These are phyloP conservation scores for Micrasema minimum DNA, from an alignment of 1,140 invertebrate species.

Conservation along the genomic window DNA sequence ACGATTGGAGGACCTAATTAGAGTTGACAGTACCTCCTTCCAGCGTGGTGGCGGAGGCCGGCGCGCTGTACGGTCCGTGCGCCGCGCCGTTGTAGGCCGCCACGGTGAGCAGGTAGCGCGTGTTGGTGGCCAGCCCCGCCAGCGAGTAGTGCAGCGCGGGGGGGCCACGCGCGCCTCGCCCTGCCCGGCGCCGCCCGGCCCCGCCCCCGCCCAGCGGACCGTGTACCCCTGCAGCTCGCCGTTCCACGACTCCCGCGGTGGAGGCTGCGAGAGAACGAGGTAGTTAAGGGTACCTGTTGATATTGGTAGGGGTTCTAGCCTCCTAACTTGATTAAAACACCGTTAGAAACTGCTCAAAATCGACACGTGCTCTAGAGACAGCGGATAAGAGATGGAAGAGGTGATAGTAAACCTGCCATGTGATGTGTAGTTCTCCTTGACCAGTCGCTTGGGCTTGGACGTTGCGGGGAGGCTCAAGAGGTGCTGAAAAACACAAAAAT, in stretches of 20 bases:
- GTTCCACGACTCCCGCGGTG: slow-evolving; percentile 80
- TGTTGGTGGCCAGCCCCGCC: slow-evolving; percentile 78
- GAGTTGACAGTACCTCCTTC: slow-evolving; percentile 90
- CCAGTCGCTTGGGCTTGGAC: slow-evolving; percentile 77
- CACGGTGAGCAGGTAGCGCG: slow-evolving; percentile 85
- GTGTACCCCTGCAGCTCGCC: slow-evolving; percentile 86
- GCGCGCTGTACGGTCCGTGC: slow-evolving; percentile 81
- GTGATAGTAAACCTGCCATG: slow-evolving; percentile 70
- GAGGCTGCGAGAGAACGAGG: slow-evolving; percentile 69
- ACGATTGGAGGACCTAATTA: no score
- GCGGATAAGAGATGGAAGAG: not conserved
- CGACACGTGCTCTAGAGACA: no score
- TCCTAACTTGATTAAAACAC: no score
- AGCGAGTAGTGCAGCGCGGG: slow-evolving; percentile 68
- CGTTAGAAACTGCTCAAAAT: no score
- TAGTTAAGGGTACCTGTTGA: not conserved
- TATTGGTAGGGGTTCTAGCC: slow-evolving; percentile 47
- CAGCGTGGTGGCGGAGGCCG: slow-evolving; percentile 81
- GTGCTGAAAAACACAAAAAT: slow-evolving; percentile 60
- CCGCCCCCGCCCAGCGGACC: slow-evolving; percentile 62
- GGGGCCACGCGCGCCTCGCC: slow-evolving; percentile 47
- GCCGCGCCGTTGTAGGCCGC: slow-evolving; percentile 90
- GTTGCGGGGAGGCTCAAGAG: slow-evolving; percentile 77
- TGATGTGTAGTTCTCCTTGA: slow-evolving; percentile 77
- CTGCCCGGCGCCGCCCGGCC: slow-evolving; percentile 60